Conservation (phyloP, 2,797 vertebrate genomes). For the Silurus lanzhouensis region DNA sequence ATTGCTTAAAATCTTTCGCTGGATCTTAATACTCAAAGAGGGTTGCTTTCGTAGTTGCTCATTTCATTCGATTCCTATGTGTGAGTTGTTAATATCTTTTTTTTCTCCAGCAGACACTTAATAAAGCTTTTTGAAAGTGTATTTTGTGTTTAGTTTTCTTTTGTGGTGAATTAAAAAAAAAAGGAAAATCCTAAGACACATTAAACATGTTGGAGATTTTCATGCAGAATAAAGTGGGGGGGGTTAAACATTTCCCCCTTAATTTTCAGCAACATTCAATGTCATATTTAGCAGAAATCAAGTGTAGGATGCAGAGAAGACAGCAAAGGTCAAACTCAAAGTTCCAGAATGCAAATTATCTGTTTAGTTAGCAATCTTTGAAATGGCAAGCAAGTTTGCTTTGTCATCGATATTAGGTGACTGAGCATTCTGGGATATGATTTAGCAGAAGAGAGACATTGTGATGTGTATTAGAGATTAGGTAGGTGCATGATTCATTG, state of each 20-base stretch:
- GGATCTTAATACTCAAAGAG: conserved; percentile 35
- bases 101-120: conserved; percentile 12
- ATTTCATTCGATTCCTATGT: neutral
- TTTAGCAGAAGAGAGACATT: neutral
- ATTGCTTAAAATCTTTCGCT: conserved; percentile 8
- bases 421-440: neutral
- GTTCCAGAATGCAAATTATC: neutral
- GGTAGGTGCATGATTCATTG: neutral
- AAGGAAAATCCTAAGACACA: neutral
- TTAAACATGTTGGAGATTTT: neutral
- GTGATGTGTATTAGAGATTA: neutral
- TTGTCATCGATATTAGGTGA: neutral
- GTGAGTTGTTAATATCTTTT: conserved; percentile 8
- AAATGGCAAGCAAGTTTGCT: neutral
- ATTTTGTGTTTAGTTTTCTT: neutral
- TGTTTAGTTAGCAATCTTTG: neutral
- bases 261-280: neutral
- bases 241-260: neutral
- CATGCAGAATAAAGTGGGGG: neutral
- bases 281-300: neutral
- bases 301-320: neutral
- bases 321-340: neutral
- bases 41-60: neutral
- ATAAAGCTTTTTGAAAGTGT: conserved; percentile 38
- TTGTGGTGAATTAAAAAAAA: neutral